Conservation (phyloP, 2,113 vertebrate genomes). For the Nasalis larvatus region DNA sequence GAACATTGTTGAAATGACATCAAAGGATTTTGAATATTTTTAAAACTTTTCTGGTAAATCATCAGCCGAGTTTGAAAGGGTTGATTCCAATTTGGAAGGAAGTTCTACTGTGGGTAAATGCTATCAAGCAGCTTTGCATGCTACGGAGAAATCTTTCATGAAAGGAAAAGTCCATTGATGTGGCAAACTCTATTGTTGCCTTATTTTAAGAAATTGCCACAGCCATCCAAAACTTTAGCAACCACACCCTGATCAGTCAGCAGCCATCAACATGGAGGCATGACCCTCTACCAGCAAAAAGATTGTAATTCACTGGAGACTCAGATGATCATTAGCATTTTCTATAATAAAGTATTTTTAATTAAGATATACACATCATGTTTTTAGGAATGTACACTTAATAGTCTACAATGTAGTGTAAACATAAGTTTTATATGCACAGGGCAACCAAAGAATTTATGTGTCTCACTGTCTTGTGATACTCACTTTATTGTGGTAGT, state of each 20-base stretch:
- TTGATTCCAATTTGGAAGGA: neutral
- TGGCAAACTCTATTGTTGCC: neutral
- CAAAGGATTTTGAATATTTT: neutral
- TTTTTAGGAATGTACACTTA: neutral
- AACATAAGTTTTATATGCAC: neutral
- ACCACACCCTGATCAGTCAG: neutral
- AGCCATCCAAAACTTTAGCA: neutral
- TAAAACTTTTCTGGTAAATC: neutral
- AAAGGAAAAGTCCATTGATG: neutral
- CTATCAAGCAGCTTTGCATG: neutral
- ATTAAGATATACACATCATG: neutral
- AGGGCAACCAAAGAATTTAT: neutral
- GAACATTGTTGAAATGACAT: neutral
- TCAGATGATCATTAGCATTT: neutral
- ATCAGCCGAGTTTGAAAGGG: neutral
- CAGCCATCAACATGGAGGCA: neutral
- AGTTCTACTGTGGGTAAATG: neutral
- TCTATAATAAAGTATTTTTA: neutral
- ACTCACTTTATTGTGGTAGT: neutral
- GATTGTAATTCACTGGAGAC: neutral
- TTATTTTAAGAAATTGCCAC: neutral
- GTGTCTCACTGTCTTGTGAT: neutral
- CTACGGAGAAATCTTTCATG: neutral
- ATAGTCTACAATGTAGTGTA: neutral
- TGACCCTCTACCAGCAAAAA: neutral